Evolutionary conservation across 2,113 vertebrate genomes (phyloP), one percentile per base, ranked within the genome.

Genomic region (Erinaceus europaeus): DNA sequence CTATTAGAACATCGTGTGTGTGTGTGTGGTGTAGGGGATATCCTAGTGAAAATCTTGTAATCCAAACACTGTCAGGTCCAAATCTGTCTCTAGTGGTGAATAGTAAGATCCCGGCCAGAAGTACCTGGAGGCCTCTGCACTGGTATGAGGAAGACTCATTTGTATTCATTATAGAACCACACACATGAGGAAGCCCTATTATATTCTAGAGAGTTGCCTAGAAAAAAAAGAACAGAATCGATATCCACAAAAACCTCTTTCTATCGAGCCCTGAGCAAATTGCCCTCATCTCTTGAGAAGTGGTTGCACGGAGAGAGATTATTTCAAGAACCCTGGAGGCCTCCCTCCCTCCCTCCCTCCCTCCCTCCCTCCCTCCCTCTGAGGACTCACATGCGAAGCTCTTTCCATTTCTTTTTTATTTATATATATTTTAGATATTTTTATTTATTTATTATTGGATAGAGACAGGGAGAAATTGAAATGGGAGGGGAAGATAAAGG

Each of bases 251-350:
- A 90, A 67, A 6, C 9, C 29, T 65, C 10, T 25, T 65, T 75
- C 36, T 93, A 48, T 9, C 12, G 65, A 0, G 77, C 57, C 13
- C 21, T 84, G 68, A n/a, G 14, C 38, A 88, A 90, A 91, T 61
- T 65, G 46, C 52, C 57, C n/a, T 72, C 57, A 76, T 86, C 50
- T 76, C 29, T 78, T 81, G 84, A 53, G 69, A 94, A 94, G 76
- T 61, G 40, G 40, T 42, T 93, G 89, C 81, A n/a, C 78, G 29
- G 76, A 44, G 80, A 64, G 62, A 91, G 87, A 94, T 93, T 86
- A 93, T 90, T 44, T 57, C 23, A 52, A 65, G 79, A 77, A 82
- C 85, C 76, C 62, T 50, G 62, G 48, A 64, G 20, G 44, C n/a
- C 57, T 17, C 44, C 25, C 13, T 85, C 25, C 36, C 29, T 32